Base-by-base conservation (phyloP, 2,113 vertebrate genomes). In the Oriolus oriolus region DNA sequence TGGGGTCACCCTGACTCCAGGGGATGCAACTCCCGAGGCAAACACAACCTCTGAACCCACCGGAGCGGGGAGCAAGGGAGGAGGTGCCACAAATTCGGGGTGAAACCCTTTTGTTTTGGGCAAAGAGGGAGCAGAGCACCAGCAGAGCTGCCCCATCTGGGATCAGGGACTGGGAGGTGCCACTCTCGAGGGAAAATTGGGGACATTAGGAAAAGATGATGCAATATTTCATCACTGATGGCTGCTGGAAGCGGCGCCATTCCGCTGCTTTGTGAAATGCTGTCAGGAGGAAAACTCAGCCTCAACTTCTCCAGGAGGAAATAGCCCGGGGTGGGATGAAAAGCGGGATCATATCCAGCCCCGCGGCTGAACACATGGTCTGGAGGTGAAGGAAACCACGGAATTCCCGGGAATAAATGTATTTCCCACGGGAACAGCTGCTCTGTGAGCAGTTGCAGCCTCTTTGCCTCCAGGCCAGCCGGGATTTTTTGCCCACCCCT, bases 281-380 rank as follows among this genome's bases (percentile, higher is more conserved):
- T 81, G 87, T 77, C 81, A 70, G 68, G 76, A 73, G 45, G 21
- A 41, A 83, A 86, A 86, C 35, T 73, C 86, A 79, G 1, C 45
- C 54, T 80, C 85, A 92, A 61, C 53, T 79, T 85, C 66, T 76
- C 78, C 0, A 0, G n/a, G 56, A 66, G 35, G 47, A 75, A 82
- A 45, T 5, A 61, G 53, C 35, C 26, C 0, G 0, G 9, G 10
- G 27, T 2, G 6, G 57, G 89, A 73, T 5, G 24, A 20, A 18
- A 68, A 75, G 76, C 2, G 0, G 47, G 39, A 33, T 23, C 2
- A 0, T 4, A 4, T 21, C 56, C 23, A 41, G 17, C 47, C 69
- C 84, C 1, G 0, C 1, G 7, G 47, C 49, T 42, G 33, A 42
- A 42, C 1, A 3, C 16, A 3, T 0, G 3, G 30, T 33, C 54